phyloP scores from a whole-genome alignment of 2,888 invertebrate species.

The Megastigmus dorsalis region DNA sequence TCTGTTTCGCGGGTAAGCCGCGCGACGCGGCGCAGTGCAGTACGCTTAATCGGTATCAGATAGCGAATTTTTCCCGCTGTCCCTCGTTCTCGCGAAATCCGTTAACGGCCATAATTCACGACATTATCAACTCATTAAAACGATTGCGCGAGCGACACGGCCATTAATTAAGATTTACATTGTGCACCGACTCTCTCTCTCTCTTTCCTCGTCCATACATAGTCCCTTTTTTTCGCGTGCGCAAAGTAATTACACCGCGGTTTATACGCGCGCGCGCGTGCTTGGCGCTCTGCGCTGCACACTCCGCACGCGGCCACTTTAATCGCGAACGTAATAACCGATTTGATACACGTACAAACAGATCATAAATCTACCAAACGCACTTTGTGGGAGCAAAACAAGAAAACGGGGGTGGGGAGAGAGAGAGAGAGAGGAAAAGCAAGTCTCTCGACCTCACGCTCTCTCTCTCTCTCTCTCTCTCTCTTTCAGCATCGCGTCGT shows the following conservation, averaged over 20 bases:
- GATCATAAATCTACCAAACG: slow-evolving; percentile 38
- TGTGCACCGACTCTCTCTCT: background rate
- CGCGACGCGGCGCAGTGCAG: too few relatives aligned
- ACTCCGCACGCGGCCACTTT: background rate
- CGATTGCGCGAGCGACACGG: slow-evolving; percentile 13
- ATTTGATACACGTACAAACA: slow-evolving; percentile 46
- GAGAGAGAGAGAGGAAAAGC: too few relatives aligned
- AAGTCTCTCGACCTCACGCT: too few relatives aligned
- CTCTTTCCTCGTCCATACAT: too few relatives aligned
- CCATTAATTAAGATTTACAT: slow-evolving; percentile 39
- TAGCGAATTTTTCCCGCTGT: background rate
- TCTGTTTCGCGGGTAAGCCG: background rate
- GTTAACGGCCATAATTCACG: slow-evolving; percentile 23
- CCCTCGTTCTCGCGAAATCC: background rate
- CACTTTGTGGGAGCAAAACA: background rate
- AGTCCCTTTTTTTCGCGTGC: background rate
- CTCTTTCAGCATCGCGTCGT: background rate
- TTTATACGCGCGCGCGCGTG: background rate
- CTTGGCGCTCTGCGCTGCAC: background rate
- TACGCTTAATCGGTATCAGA: background rate
- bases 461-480: too few relatives aligned
- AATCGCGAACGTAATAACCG: slow-evolving; percentile 27
- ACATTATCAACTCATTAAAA: slow-evolving; percentile 24
- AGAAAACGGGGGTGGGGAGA: too few relatives aligned
- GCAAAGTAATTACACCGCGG: slow-evolving; percentile 24